A percentile compares a stretch with the other conserved stretches of the same genome.
These are phyloP conservation scores for Ochropacha duplaris DNA, from an alignment of 2,888 invertebrate genomes.

Conservation along the genomic window DNA sequence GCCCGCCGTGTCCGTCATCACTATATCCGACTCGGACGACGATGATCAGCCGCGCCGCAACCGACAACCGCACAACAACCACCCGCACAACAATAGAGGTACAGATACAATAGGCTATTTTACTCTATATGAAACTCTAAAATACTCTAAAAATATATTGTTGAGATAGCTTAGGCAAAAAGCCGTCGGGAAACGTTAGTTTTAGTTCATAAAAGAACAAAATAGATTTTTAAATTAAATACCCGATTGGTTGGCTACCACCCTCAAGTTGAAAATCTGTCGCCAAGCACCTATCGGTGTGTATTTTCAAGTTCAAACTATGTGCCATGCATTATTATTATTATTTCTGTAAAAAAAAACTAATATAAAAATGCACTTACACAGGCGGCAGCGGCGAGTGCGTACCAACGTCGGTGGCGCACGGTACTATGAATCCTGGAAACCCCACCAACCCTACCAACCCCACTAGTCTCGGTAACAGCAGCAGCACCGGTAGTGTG, in stretches of 20 bases:
- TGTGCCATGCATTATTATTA: no score
- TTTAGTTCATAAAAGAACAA: no score
- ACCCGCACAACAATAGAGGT: constrained; percentile 50
- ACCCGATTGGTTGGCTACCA: no score
- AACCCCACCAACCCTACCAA: constrained; percentile 5
- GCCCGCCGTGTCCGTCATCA: constrained; percentile 96
- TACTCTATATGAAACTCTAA: no score
- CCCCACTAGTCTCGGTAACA: not conserved
- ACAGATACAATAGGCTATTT: no score
- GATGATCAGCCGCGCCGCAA: constrained; percentile 74
- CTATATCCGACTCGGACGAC: constrained; percentile 93
- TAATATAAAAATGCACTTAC: not conserved
- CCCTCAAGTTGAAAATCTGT: no score
- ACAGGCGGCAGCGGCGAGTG: constrained; percentile 49
- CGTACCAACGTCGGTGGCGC: constrained; percentile 20
- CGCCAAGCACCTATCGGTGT: no score
- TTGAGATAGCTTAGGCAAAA: no score
- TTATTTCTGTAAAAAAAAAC: not conserved
- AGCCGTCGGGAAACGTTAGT: no score
- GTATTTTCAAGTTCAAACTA: no score
- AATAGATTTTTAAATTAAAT: no score
- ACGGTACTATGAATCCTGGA: constrained; percentile 11
- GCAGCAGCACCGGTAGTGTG: constrained; percentile 41
- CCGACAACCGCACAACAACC: constrained; percentile 25
- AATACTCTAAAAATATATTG: no score